phyloP scores from a whole-genome alignment of 2,797 vertebrate species.

The Kryptolebias ocellatus region DNA sequence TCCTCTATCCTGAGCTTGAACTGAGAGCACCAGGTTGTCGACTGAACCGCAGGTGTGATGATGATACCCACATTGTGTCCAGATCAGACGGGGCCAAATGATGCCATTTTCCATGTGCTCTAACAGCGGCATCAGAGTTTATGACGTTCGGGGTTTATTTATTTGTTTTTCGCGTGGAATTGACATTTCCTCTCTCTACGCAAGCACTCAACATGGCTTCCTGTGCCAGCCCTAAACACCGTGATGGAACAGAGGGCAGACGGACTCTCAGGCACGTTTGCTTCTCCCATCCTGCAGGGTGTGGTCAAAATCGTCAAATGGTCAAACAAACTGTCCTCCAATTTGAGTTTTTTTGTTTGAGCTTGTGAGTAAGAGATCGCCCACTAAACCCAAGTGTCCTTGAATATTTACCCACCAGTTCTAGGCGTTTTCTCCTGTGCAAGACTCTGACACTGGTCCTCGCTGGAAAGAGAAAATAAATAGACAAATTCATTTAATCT shows the following conservation, averaged over 20 bases:
- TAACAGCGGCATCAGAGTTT: slow-evolving; percentile 68
- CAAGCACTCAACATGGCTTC: slow-evolving; percentile 51
- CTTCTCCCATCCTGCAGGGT: slow-evolving; percentile 55
- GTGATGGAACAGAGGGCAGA: slow-evolving; percentile 45
- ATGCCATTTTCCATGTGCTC: slow-evolving; percentile 76
- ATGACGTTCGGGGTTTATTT: slow-evolving; percentile 73
- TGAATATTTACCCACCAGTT: slow-evolving; percentile 31
- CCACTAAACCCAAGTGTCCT: slow-evolving; percentile 29
- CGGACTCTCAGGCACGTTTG: slow-evolving; percentile 50
- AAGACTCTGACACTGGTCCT: slow-evolving; percentile 18
- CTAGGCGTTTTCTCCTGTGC: slow-evolving; percentile 15
- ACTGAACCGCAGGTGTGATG: slow-evolving; percentile 70
- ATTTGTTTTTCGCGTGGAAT: slow-evolving; percentile 80
- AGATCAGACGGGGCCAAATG: slow-evolving; percentile 64
- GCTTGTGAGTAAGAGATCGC: slow-evolving; percentile 21
- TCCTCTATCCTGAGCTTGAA: slow-evolving; percentile 38
- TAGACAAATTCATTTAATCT: slow-evolving; percentile 20
- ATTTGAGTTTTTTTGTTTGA: slow-evolving; percentile 26
- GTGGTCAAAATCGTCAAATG: slow-evolving; percentile 60
- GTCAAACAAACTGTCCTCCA: slow-evolving; percentile 57
- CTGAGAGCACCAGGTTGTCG: slow-evolving; percentile 24
- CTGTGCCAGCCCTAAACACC: slow-evolving; percentile 58
- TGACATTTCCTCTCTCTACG: slow-evolving; percentile 72
- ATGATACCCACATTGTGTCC: slow-evolving; percentile 61
- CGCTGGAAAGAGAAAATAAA: slow-evolving; percentile 19